Evolutionary conservation across 2,888 invertebrate genomes (phyloP), one percentile per base, ranked within the genome.

Genomic region (Acrocyrtus sp.): DNA sequence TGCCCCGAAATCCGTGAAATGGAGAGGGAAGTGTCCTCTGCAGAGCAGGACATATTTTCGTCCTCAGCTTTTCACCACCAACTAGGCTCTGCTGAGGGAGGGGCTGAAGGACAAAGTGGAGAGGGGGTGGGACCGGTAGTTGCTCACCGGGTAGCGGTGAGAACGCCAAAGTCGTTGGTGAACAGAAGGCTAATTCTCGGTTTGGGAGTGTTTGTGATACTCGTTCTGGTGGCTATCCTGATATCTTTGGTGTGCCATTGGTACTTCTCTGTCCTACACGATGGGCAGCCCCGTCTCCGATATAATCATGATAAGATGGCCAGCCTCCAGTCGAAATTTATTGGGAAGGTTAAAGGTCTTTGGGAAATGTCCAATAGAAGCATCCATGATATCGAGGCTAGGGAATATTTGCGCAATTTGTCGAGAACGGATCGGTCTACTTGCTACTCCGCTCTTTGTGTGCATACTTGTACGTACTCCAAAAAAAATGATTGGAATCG

Each of bases 371-470:
- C 65, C 8, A 67, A 72, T 27, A 21, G 56, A 34, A 72, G 65
- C 21, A 56, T 75, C 2, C 70, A 74, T 47, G 74, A 74, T 15
- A 4, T 22, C 3, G 22, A 41, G 6, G 74, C 68, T 3, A 65
- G 62, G 19, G 72, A 69, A 2, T 17, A 54, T 15, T n/a, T 77
- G 10, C 26, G 68, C 27, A 67, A 77, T 39, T 48, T 77, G 29
- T 54, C 60, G n/a, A 56, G 29, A 41, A 56, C 24, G 3, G 72
- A 77, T 53, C 41, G 50, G 41, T 47, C 72, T 43, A 74, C 77
- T 24, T 77, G 77, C 45, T 77, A 72, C 29, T 61, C 74, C 19
- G 48, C 77, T 27, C 67, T 72, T 47, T 77, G 77, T 61, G 57
- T 77, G n/a, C 72, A 77, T 29, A 69, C 77, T 45, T 61, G 77